These are phyloP conservation scores for Rhinophrynus dorsalis DNA, from an alignment of 2,797 vertebrate species.

Conservation along the genomic window DNA sequence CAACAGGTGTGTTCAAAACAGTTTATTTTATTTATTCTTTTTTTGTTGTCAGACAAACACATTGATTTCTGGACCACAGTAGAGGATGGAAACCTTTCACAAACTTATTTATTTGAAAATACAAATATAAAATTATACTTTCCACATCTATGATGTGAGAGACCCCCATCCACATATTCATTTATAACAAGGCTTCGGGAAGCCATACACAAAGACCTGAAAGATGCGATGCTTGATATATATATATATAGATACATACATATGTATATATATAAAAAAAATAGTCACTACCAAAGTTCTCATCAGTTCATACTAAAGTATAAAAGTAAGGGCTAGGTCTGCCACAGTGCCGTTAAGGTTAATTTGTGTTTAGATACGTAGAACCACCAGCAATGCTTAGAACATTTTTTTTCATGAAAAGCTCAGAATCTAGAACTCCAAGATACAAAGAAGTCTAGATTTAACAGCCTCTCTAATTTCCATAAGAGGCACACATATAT, in stretches of 20 bases:
- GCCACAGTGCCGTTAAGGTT: conserved; percentile 74
- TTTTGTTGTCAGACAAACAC: conserved; percentile 93
- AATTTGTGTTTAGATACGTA: conserved; percentile 71
- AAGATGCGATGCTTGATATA: conserved; percentile 86
- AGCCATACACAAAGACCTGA: conserved; percentile 97
- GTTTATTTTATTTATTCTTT: conserved; percentile 71
- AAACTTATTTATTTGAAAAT: conserved; percentile 99
- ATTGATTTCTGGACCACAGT: conserved; percentile 99
- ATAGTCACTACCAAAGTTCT: conserved; percentile 83
- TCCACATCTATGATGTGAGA: conserved; percentile 99
- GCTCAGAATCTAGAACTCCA: conserved; percentile 70
- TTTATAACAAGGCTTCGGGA: conserved; percentile 96
- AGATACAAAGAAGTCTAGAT: conserved; percentile 56
- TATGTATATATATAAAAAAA: conserved; percentile 78
- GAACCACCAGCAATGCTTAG: conserved; percentile 71
- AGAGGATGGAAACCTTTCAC: conserved; percentile 99
- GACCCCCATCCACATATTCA: conserved; percentile 93
- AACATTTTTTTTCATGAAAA: conserved; percentile 69
- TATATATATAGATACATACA: conserved; percentile 74
- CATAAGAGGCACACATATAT: conserved; percentile 61
- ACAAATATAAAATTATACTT: conserved; percentile 99
- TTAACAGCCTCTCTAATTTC: conserved; percentile 59
- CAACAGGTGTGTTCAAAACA: conserved; percentile 94
- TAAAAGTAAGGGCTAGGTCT: conserved; percentile 80
- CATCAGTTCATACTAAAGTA: conserved; percentile 84